Evolutionary conservation across 2,113 vertebrate genomes (phyloP).

Genomic region (Apus apus): DNA sequence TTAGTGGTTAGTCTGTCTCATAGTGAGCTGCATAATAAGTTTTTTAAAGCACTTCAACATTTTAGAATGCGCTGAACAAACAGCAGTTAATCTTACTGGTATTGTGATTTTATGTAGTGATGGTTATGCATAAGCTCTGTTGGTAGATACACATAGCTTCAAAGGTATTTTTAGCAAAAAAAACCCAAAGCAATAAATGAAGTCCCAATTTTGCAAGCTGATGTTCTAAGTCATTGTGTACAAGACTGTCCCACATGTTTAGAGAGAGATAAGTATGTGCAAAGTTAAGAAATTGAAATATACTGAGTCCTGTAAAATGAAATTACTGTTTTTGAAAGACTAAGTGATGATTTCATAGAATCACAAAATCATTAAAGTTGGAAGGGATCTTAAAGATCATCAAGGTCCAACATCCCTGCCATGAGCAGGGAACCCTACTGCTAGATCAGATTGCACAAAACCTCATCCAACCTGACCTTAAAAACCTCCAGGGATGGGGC

Average conservation of each 20-base stretch:
- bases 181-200: neutral
- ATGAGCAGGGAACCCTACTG: too few species aligned
- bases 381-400: too few species aligned
- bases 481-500: too few species aligned
- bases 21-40: neutral
- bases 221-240: neutral
- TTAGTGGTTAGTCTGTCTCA: neutral
- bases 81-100: neutral
- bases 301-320: neutral
- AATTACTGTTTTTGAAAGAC: neutral
- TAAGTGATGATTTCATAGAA: neutral
- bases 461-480: too few species aligned
- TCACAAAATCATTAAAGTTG: too few species aligned
- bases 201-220: neutral
- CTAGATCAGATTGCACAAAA: too few species aligned
- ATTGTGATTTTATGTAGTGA: neutral
- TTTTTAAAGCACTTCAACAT: neutral
- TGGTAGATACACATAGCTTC: neutral
- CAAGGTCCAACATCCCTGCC: too few species aligned
- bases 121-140: neutral
- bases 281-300: neutral
- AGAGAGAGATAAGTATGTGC: neutral
- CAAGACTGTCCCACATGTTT: neutral
- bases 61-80: neutral
- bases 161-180: neutral